Conservation (phyloP, 2,797 vertebrate species). For the Catostomus latipinnis region DNA sequence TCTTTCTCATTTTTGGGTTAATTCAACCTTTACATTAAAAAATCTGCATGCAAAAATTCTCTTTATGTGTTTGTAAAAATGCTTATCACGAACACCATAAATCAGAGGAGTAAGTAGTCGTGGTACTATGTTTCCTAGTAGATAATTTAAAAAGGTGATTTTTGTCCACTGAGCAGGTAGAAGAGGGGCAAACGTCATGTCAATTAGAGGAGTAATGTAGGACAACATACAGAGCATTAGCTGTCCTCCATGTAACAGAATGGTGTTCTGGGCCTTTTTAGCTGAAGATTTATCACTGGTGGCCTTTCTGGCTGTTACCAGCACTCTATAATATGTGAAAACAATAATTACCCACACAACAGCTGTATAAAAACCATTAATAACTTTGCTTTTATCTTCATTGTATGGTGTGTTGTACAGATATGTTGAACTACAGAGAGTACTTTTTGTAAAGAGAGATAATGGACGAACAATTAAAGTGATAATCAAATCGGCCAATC, state of each 20-base stretch:
- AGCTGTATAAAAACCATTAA: constrained; percentile 58
- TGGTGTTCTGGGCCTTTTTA: constrained; percentile 69
- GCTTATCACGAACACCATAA: constrained; percentile 72
- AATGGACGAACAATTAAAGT: constrained; percentile 51
- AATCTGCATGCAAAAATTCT: constrained; percentile 46
- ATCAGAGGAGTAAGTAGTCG: constrained; percentile 71
- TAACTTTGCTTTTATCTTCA: constrained; percentile 59
- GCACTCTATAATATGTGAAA: constrained; percentile 69
- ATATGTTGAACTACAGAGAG: constrained; percentile 54
- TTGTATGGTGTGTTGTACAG: constrained; percentile 62
- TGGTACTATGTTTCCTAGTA: constrained; percentile 65
- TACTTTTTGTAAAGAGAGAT: constrained; percentile 59
- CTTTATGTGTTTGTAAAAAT: constrained; percentile 60
- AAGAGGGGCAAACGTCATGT: neutral
- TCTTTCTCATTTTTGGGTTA: neutral
- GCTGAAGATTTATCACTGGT: constrained; percentile 54
- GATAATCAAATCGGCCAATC: constrained; percentile 65
- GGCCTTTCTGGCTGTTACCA: constrained; percentile 53
- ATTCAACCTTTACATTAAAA: constrained; percentile 36
- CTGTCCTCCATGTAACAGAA: constrained; percentile 71
- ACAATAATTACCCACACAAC: constrained; percentile 70
- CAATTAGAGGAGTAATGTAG: constrained; percentile 54
- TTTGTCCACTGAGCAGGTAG: constrained; percentile 50
- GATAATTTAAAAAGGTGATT: constrained; percentile 57
- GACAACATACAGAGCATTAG: constrained; percentile 68